Conservation (phyloP, 2,888 invertebrate genomes). For the Augiades crinisus region DNA sequence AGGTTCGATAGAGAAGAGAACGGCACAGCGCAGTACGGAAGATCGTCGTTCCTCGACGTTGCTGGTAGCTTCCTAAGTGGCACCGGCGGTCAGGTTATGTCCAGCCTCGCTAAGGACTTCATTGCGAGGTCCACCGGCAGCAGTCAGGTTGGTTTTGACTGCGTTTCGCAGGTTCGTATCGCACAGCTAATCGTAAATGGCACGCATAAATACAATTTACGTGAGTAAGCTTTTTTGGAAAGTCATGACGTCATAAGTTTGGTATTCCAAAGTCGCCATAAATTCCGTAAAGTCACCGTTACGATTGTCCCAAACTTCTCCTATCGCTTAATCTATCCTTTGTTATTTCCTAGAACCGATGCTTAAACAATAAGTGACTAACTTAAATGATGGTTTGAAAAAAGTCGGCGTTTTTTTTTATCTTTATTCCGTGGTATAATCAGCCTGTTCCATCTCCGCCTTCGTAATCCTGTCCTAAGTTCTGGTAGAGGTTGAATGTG, state of each 20-base stretch:
- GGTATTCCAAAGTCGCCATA: too few relatives aligned
- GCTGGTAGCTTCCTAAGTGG: conserved; percentile 69
- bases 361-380: not conserved
- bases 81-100: conserved; percentile 77
- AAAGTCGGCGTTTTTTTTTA: too few relatives aligned
- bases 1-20: conserved; percentile 52
- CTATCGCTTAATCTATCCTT: not conserved
- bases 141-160: conserved; percentile 85
- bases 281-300: not conserved
- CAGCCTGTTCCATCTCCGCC: too few relatives aligned
- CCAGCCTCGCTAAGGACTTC: conserved; percentile 84
- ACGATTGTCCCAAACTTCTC: not conserved
- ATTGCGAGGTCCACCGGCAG: conserved; percentile 85
- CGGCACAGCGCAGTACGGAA: conserved; percentile 51
- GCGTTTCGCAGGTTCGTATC: conserved; percentile 77
- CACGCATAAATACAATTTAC: conserved; percentile 48
- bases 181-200: conserved; percentile 52
- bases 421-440: too few relatives aligned
- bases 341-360: not conserved
- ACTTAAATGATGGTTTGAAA: not conserved
- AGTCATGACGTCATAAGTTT: conserved; percentile 16
- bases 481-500: too few relatives aligned
- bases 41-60: conserved; percentile 61
- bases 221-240: conserved; percentile 8
- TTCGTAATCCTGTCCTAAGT: too few relatives aligned